phyloP scores from a whole-genome alignment of 2,113 vertebrate genomes.

The Entelurus aequoreus region DNA sequence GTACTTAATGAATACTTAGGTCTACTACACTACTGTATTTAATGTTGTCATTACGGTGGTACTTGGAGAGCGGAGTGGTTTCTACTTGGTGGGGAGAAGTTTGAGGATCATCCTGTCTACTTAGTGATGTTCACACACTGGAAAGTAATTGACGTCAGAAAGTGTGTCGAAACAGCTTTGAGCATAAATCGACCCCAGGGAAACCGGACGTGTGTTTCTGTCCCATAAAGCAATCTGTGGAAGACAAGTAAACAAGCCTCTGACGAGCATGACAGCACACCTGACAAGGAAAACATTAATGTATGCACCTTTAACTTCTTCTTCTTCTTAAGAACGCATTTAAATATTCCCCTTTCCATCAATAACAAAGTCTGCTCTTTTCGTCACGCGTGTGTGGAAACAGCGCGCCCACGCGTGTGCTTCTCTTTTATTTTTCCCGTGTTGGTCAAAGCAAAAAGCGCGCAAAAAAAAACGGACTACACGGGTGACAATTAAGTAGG shows the following conservation, averaged over 20 bases:
- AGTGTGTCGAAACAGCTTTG: neutral
- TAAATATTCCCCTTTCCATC: slow-evolving; percentile 50
- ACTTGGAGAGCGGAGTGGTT: too few species aligned
- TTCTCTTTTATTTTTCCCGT: slow-evolving; percentile 28
- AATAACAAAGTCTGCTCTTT: slow-evolving; percentile 45
- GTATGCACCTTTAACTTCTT: slow-evolving; percentile 37
- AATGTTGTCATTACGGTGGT: too few species aligned
- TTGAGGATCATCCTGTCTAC: too few species aligned
- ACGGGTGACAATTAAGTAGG: neutral
- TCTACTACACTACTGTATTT: too few species aligned
- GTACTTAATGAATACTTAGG: too few species aligned
- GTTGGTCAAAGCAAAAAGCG: neutral
- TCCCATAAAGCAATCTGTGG: slow-evolving; percentile 25
- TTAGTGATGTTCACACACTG: neutral
- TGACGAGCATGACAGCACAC: slow-evolving; percentile 36
- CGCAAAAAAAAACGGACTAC: neutral
- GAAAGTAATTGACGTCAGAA: neutral
- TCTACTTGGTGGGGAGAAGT: too few species aligned
- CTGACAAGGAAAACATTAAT: slow-evolving; percentile 15
- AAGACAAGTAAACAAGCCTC: slow-evolving; percentile 14
- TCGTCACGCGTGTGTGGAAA: slow-evolving; percentile 48
- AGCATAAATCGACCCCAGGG: slow-evolving; percentile 2
- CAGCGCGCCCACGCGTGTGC: slow-evolving; percentile 36
- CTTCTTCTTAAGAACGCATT: slow-evolving; percentile 40
- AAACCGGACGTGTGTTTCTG: slow-evolving; percentile 37